Percentiles rank a stretch among this genome's conserved stretches.
Conservation (phyloP, 2,888 invertebrate genomes). For the Tillus elongatus region DNA sequence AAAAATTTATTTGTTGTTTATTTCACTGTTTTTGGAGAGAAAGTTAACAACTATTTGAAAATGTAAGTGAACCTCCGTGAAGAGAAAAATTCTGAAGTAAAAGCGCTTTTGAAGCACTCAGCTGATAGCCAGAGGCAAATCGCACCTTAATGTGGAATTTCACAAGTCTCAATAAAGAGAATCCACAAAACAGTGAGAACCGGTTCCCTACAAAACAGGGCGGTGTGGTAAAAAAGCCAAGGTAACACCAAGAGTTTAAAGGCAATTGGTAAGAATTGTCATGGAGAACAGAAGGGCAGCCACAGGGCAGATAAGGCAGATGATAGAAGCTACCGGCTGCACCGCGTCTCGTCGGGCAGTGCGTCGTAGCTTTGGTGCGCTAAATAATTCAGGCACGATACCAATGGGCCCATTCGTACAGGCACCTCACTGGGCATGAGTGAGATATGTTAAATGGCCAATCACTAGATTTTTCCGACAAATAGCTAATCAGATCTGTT, state of each 20-base stretch:
- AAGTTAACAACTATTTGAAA: no score
- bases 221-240: neutral
- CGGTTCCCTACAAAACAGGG: neutral
- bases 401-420: slow-evolving; percentile 3
- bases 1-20: no score
- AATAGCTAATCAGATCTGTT: no score
- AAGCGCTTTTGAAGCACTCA: no score
- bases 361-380: neutral
- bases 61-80: no score
- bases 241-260: neutral
- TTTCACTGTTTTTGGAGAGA: no score
- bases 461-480: no score
- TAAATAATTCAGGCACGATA: neutral
- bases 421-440: neutral
- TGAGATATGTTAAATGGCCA: slow-evolving; percentile 1
- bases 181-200: neutral
- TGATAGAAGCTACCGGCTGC: slow-evolving; percentile 2
- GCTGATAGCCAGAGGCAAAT: no score
- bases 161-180: slow-evolving; percentile 3
- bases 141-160: neutral
- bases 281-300: slow-evolving; percentile 1
- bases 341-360: neutral
- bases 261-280: neutral
- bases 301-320: neutral
- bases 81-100: no score